Conservation (phyloP, 2,113 vertebrate species). For the Aegypius monachus region DNA sequence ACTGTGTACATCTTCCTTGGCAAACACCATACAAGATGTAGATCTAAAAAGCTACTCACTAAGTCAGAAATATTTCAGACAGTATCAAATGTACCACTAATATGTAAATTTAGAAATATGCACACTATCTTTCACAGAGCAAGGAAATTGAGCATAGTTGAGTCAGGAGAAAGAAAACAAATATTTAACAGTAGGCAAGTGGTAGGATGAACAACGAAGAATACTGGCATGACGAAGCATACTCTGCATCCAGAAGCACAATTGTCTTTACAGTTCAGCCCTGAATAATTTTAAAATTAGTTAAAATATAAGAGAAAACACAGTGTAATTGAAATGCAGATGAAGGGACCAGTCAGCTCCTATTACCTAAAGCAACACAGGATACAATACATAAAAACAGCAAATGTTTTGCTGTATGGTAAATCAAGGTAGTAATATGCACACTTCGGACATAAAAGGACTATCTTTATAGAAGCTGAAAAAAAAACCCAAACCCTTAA, state of each 20-base stretch:
- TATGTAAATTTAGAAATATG: rapidly evolving
- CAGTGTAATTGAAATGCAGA: not conserved
- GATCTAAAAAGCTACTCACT: not conserved
- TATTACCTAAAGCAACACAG: not conserved
- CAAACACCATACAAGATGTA: not conserved
- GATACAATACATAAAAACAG: not conserved
- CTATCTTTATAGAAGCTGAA: not conserved
- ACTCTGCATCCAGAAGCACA: not conserved
- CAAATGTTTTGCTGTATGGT: not conserved
- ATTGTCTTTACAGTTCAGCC: not conserved
- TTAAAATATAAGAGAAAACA: not conserved
- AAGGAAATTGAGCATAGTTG: not conserved
- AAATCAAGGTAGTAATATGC: not conserved
- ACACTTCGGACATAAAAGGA: not conserved
- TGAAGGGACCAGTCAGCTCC: not conserved
- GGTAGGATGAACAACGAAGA: not conserved
- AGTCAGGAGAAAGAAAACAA: not conserved
- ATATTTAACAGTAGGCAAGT: not conserved
- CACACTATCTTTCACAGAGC: not conserved
- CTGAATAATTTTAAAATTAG: not conserved
- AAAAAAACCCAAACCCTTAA: not conserved
- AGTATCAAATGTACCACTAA: not conserved
- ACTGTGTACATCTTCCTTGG: not conserved
- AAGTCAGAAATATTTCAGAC: not conserved
- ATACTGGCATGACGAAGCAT: not conserved